Percentiles rank a stretch among this genome's conserved stretches.
phyloP scores from a whole-genome alignment of 1,140 invertebrate genomes.

The Diprion similis region DNA sequence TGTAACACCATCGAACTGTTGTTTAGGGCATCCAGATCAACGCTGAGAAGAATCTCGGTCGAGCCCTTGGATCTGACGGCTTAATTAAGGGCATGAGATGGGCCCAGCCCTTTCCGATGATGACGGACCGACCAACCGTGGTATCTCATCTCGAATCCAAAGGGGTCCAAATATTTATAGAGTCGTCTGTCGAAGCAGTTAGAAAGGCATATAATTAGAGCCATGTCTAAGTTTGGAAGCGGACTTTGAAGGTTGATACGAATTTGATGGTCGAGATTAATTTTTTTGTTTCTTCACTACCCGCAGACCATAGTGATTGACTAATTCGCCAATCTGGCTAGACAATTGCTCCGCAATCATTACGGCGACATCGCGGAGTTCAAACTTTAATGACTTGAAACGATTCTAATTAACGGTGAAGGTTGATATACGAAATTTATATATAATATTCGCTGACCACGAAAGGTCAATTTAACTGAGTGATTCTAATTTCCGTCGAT shows the following conservation, averaged over 20 bases:
- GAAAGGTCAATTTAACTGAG: not conserved
- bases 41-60: not conserved
- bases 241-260: too few species aligned
- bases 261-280: too few species aligned
- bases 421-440: not conserved
- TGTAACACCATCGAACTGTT: not conserved
- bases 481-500: not conserved
- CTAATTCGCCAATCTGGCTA: not conserved
- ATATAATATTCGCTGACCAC: not conserved
- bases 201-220: too few species aligned
- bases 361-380: not conserved
- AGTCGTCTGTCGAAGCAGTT: not conserved
- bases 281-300: too few species aligned
- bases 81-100: constrained; percentile 41
- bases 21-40: not conserved
- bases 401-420: not conserved
- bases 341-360: not conserved
- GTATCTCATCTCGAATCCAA: not conserved
- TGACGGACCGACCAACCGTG: not conserved
- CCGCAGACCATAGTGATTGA: too few species aligned
- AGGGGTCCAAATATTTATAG: constrained; percentile 7
- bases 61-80: constrained; percentile 43
- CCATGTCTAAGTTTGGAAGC: too few species aligned
- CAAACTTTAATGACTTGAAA: not conserved
- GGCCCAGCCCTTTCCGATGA: not conserved